A percentile compares a stretch with the other conserved stretches of the same genome.
phyloP scores from a whole-genome alignment of 2,888 invertebrate genomes.

The Scelioninae gen. 2 region DNA sequence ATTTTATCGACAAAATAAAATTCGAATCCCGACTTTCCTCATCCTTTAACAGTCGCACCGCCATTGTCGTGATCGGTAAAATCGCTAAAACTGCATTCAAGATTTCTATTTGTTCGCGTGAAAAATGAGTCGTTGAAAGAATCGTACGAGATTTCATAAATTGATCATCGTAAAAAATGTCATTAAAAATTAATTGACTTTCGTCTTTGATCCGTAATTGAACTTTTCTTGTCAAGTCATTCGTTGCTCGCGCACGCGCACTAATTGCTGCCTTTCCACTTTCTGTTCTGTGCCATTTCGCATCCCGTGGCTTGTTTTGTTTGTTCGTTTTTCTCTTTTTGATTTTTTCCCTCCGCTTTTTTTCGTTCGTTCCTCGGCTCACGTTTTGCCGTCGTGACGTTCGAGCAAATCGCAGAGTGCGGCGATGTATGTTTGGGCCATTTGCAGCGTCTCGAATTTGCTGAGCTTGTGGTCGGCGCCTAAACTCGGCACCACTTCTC shows the following conservation, averaged over 20 bases:
- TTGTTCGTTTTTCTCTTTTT: too few relatives aligned
- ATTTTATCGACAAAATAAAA: too few relatives aligned
- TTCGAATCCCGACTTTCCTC: too few relatives aligned
- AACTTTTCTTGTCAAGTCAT: conserved; percentile 44
- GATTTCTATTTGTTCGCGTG: too few relatives aligned
- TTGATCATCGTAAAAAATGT: conserved; percentile 14
- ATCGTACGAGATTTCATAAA: conserved; percentile 17
- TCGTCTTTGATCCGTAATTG: conserved; percentile 28
- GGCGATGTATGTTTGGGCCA: conserved; percentile 86
- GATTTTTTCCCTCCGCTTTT: too few relatives aligned
- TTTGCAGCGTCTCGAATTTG: conserved; percentile 87
- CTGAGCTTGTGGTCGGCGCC: conserved; percentile 84
- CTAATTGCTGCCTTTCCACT: conserved; percentile 42
- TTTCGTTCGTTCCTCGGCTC: conserved; percentile 17
- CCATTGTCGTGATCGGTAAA: too few relatives aligned
- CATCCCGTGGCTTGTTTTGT: neutral
- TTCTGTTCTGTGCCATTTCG: conserved; percentile 22
- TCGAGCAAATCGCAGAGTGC: conserved; percentile 82
- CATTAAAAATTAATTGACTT: conserved; percentile 25
- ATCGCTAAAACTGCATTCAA: too few relatives aligned
- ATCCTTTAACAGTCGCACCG: too few relatives aligned
- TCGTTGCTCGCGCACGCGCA: conserved; percentile 11
- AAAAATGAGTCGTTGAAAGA: neutral
- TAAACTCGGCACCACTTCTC: conserved; percentile 84
- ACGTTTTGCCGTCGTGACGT: conserved; percentile 66